These are phyloP conservation scores for Octopus bimaculoides DNA, from an alignment of 1,140 invertebrate species.

Conservation along the genomic window DNA sequence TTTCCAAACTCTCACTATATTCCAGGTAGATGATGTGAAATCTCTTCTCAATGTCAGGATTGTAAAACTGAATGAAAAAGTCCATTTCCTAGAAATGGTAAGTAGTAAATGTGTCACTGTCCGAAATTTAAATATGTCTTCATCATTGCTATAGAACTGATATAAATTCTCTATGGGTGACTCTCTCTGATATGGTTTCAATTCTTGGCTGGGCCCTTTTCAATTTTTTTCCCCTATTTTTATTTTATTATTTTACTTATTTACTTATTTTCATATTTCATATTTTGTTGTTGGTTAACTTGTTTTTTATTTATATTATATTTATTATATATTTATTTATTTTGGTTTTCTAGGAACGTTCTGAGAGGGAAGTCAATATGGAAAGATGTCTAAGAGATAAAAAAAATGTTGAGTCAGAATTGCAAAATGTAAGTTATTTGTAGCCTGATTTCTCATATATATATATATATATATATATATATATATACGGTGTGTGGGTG, in stretches of 20 bases:
- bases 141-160: not conserved
- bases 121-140: not conserved
- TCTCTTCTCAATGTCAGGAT: constrained; percentile 50
- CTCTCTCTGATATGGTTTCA: not conserved
- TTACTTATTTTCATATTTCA: too few species aligned
- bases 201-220: not conserved
- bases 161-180: not conserved
- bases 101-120: constrained; percentile 10
- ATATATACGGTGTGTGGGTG: too few species aligned
- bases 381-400: constrained; percentile 51
- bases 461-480: too few species aligned
- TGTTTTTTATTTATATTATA: too few species aligned
- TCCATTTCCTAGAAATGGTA: constrained; percentile 51
- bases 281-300: too few species aligned
- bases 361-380: constrained; percentile 45
- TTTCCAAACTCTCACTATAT: constrained; percentile 10
- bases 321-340: not conserved
- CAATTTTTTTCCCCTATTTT: too few species aligned
- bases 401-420: constrained; percentile 48
- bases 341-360: constrained; percentile 41
- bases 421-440: constrained; percentile 44
- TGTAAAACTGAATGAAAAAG: constrained; percentile 47
- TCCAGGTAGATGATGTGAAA: constrained; percentile 47
- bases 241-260: too few species aligned
- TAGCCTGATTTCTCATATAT: too few species aligned